Evolutionary conservation across 2,888 invertebrate genomes (phyloP).

Genomic region (Drosophila anceps): DNA sequence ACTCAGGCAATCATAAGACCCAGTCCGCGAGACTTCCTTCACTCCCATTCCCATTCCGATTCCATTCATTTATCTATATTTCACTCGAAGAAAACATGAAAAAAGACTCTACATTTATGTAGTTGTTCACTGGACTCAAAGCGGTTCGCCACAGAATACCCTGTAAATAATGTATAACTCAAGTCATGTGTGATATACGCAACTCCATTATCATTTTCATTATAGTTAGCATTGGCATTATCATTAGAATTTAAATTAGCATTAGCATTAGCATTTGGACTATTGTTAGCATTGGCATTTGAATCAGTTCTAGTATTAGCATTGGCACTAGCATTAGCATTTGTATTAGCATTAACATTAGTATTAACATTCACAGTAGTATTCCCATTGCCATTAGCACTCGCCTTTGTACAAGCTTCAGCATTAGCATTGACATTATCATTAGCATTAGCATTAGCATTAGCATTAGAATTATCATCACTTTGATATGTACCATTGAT

Average conservation of each 20-base stretch:
- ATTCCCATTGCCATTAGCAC: neutral
- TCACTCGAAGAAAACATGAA: slow-evolving; percentile 30
- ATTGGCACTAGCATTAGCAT: neutral
- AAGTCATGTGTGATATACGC: neutral
- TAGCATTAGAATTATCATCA: neutral
- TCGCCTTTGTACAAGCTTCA: no score
- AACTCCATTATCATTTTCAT: neutral
- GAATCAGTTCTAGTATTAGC: neutral
- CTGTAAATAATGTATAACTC: neutral
- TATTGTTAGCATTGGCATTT: neutral
- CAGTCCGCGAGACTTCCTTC: neutral
- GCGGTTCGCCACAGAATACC: neutral
- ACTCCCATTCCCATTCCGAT: neutral
- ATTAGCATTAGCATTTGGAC: neutral
- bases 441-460: neutral
- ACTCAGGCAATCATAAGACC: slow-evolving; percentile 21
- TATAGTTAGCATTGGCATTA: neutral
- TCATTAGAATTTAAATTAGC: neutral
- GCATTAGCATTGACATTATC: neutral
- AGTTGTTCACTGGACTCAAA: no score
- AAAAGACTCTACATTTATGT: slow-evolving; percentile 8
- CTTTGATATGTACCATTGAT: no score
- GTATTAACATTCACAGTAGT: neutral
- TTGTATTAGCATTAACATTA: neutral
- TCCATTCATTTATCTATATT: slow-evolving; percentile 67